Evolutionary conservation across 2,113 vertebrate genomes (phyloP).

Genomic region (Daubentonia madagascariensis): DNA sequence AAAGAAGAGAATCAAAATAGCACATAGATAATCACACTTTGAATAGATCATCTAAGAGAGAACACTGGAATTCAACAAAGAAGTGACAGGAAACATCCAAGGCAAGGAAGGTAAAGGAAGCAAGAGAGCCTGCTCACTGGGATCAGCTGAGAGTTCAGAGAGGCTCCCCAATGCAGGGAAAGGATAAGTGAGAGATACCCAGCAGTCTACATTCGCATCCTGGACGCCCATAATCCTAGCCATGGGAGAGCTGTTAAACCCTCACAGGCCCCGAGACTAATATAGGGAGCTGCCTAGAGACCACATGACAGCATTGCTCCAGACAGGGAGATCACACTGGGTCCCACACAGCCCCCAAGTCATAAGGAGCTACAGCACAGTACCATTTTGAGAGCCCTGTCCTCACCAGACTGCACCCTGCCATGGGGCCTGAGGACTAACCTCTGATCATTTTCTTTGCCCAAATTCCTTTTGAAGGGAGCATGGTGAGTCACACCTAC

Average conservation of each 20-base stretch:
- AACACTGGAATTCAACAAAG: neutral
- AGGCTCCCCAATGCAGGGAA: neutral
- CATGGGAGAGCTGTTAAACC: neutral
- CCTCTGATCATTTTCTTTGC: too few relatives aligned
- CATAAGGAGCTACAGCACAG: neutral
- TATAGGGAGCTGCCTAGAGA: neutral
- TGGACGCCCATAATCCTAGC: neutral
- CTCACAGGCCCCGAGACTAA: neutral
- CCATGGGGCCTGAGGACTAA: neutral
- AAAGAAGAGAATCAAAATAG: neutral
- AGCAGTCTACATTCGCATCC: neutral
- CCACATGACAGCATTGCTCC: neutral
- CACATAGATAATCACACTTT: neutral
- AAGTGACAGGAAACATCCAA: neutral
- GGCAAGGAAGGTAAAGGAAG: neutral
- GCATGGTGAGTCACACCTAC: too few relatives aligned
- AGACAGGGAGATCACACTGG: neutral
- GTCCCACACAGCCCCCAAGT: neutral
- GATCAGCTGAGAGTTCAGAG: neutral
- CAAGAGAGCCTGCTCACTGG: neutral
- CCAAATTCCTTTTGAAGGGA: too few relatives aligned
- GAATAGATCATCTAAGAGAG: neutral
- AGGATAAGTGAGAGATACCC: neutral
- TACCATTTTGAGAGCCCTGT: neutral
- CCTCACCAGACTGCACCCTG: neutral